Conservation (phyloP, 1,140 invertebrate species). For the Atta texana region DNA sequence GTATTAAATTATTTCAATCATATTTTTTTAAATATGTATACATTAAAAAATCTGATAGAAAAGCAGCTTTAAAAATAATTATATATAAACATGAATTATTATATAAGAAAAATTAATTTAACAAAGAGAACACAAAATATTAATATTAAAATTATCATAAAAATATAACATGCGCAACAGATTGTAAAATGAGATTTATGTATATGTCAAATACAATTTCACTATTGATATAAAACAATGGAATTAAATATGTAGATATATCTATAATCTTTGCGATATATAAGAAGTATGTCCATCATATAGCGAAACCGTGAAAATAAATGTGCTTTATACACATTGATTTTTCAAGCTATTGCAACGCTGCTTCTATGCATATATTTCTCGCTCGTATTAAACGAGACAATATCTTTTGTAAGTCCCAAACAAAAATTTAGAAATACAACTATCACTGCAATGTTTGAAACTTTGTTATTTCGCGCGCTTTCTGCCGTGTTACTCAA, state of each 20-base stretch:
- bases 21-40: neutral
- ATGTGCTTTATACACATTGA: slow-evolving; percentile 62
- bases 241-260: neutral
- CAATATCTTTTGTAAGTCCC: slow-evolving; percentile 63
- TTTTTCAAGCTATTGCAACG: slow-evolving; percentile 70
- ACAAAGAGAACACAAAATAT: neutral
- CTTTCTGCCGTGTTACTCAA: slow-evolving; percentile 82
- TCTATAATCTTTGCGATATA: slow-evolving; percentile 20
- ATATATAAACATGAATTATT: neutral
- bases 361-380: slow-evolving; percentile 72
- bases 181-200: neutral
- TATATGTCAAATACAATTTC: slow-evolving; percentile 1
- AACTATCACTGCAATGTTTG: slow-evolving; percentile 58
- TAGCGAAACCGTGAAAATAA: slow-evolving; percentile 38
- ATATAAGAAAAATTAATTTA: neutral
- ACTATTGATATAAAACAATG: slow-evolving; percentile 50
- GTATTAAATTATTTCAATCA: neutral
- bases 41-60: neutral
- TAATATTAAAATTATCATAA: neutral
- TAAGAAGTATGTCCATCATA: slow-evolving; percentile 67
- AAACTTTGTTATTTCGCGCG: slow-evolving; percentile 76
- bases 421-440: slow-evolving; percentile 57
- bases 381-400: slow-evolving; percentile 56
- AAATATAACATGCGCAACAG: neutral
- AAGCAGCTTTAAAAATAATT: neutral